Evolutionary conservation across 2,113 vertebrate species (phyloP).

Genomic region (Oryzias melastigma): DNA sequence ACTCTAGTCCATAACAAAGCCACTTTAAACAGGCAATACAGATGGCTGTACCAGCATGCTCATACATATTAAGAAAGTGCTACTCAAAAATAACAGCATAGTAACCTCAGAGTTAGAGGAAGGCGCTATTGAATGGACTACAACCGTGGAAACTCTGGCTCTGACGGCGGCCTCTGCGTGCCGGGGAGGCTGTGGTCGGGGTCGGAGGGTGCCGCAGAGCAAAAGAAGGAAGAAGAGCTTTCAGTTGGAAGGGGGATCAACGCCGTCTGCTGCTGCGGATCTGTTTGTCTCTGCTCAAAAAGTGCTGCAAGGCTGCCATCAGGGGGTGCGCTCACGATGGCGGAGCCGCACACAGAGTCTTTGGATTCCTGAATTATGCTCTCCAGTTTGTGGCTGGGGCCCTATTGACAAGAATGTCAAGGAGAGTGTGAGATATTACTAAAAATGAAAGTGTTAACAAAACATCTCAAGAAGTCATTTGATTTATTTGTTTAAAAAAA

Average conservation of each 20-base stretch:
- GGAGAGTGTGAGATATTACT: neutral
- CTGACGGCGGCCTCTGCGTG: slow-evolving; percentile 89
- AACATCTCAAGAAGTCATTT: neutral
- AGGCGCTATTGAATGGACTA: slow-evolving; percentile 55
- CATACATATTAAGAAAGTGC: slow-evolving; percentile 44
- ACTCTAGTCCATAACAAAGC: slow-evolving; percentile 47
- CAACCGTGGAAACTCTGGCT: slow-evolving; percentile 87
- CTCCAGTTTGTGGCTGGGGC: slow-evolving; percentile 82
- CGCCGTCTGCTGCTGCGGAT: slow-evolving; percentile 67
- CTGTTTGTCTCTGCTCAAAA: slow-evolving; percentile 73
- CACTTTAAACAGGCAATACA: slow-evolving; percentile 54
- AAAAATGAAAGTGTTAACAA: neutral
- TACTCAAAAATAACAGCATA: slow-evolving; percentile 57
- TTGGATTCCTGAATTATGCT: slow-evolving; percentile 87
- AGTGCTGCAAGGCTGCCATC: slow-evolving; percentile 85
- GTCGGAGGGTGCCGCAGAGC: slow-evolving; percentile 79
- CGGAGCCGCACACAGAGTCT: slow-evolving; percentile 84
- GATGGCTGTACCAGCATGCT: slow-evolving; percentile 63
- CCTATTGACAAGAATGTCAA: slow-evolving; percentile 72
- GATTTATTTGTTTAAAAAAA: too few species aligned
- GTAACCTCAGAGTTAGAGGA: slow-evolving; percentile 38
- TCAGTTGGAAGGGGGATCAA: slow-evolving; percentile 79
- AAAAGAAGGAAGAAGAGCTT: slow-evolving; percentile 81
- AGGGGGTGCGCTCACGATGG: slow-evolving; percentile 76
- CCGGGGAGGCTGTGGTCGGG: slow-evolving; percentile 74